phyloP scores from a whole-genome alignment of 1,140 invertebrate species.

The Meteorus sp. region DNA sequence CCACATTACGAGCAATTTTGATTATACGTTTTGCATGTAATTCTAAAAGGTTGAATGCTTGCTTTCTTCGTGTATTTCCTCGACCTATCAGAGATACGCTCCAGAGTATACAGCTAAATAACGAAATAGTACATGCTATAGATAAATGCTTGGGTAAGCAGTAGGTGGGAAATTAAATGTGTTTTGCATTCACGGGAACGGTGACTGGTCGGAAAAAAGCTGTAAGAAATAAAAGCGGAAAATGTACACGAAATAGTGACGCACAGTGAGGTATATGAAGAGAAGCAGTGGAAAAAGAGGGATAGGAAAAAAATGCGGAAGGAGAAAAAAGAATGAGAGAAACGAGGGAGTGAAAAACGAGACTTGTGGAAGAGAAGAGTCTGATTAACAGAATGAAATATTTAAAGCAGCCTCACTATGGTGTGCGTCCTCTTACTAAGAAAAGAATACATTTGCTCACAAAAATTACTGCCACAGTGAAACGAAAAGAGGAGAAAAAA shows the following conservation, averaged over 20 bases:
- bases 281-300: background rate
- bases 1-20: too few relatives aligned
- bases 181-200: slow-evolving; percentile 20
- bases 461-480: slow-evolving; percentile 11
- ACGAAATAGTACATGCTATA: too few relatives aligned
- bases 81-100: too few relatives aligned
- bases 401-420: slow-evolving; percentile 20
- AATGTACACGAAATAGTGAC: background rate
- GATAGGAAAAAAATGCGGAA: background rate
- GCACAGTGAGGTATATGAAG: background rate
- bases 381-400: slow-evolving; percentile 32
- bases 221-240: background rate
- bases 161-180: slow-evolving; percentile 25
- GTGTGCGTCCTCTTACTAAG: slow-evolving; percentile 1
- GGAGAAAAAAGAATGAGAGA: background rate
- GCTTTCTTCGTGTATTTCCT: too few relatives aligned
- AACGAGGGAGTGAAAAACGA: slow-evolving; percentile 14
- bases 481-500: background rate
- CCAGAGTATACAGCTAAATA: too few relatives aligned
- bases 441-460: slow-evolving; percentile 11
- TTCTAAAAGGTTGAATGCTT: too few relatives aligned
- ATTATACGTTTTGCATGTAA: too few relatives aligned
- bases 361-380: slow-evolving; percentile 13
- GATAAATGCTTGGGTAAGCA: background rate
- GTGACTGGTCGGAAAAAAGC: slow-evolving; percentile 10